Conservation (phyloP, 2,888 invertebrate genomes). For the Macropis europaea region DNA sequence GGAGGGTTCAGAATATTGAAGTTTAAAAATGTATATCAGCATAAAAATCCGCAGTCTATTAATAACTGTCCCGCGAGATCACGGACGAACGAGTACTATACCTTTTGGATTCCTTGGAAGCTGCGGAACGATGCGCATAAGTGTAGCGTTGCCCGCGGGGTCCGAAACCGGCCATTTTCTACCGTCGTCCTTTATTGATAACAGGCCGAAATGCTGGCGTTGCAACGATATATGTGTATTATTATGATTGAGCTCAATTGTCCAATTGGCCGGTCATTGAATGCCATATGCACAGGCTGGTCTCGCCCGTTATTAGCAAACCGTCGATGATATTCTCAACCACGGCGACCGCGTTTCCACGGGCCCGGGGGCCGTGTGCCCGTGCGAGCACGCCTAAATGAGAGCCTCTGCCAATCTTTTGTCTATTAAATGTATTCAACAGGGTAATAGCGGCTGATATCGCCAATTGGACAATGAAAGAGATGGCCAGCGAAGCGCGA, state of each 20-base stretch:
- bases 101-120: no score
- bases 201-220: constrained; percentile 43
- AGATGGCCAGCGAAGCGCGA: constrained; percentile 69
- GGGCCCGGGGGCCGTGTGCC: constrained; percentile 13
- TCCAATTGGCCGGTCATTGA: constrained; percentile 79
- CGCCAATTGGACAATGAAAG: constrained; percentile 77
- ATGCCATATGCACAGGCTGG: constrained; percentile 65
- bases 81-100: no score
- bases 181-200: constrained; percentile 36
- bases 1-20: no score
- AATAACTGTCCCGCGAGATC: no score
- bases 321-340: constrained; percentile 62
- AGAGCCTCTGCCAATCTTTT: constrained; percentile 76
- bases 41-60: no score
- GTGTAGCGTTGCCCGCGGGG: no score
- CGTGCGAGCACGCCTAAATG: constrained; percentile 52
- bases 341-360: constrained; percentile 58
- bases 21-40: no score
- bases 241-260: constrained; percentile 80
- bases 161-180: no score
- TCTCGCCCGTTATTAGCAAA: constrained; percentile 71
- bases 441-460: constrained; percentile 75
- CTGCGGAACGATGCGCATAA: no score
- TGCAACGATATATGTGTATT: constrained; percentile 63
- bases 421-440: constrained; percentile 77